These are phyloP conservation scores for Tenrec ecaudatus DNA, from an alignment of 2,113 vertebrate species.

Conservation along the genomic window DNA sequence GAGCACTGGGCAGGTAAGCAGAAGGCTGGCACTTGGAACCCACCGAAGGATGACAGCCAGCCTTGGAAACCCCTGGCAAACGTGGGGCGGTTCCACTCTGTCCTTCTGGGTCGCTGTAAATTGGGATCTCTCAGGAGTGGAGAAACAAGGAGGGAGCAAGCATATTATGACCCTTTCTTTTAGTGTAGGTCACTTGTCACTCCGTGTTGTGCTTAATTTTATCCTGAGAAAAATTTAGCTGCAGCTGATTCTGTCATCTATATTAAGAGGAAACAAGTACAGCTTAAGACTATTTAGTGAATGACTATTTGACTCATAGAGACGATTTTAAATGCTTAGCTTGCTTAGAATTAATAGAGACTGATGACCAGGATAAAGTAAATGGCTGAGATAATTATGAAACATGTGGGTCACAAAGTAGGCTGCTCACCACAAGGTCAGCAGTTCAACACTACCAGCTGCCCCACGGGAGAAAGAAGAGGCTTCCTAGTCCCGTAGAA, in stretches of 20 bases:
- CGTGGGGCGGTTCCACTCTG: too few relatives aligned
- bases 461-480: too few relatives aligned
- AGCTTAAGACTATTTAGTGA: constrained; percentile 5
- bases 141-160: background rate
- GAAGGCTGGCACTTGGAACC: too few relatives aligned
- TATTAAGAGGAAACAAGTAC: constrained; percentile 6
- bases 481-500: too few relatives aligned
- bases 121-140: too few relatives aligned
- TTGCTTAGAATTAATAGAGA: background rate
- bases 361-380: background rate
- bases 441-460: too few relatives aligned
- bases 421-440: too few relatives aligned
- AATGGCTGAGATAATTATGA: background rate
- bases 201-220: background rate
- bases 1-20: too few relatives aligned
- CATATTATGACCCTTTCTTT: background rate
- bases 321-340: background rate
- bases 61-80: too few relatives aligned
- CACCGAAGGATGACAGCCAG: too few relatives aligned
- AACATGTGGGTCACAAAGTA: too few relatives aligned
- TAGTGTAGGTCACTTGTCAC: background rate
- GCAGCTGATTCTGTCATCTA: background rate
- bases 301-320: background rate
- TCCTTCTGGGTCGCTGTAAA: too few relatives aligned
- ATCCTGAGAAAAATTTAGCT: background rate